phyloP scores from a whole-genome alignment of 2,888 invertebrate species.

The Ophion obscuratus region DNA sequence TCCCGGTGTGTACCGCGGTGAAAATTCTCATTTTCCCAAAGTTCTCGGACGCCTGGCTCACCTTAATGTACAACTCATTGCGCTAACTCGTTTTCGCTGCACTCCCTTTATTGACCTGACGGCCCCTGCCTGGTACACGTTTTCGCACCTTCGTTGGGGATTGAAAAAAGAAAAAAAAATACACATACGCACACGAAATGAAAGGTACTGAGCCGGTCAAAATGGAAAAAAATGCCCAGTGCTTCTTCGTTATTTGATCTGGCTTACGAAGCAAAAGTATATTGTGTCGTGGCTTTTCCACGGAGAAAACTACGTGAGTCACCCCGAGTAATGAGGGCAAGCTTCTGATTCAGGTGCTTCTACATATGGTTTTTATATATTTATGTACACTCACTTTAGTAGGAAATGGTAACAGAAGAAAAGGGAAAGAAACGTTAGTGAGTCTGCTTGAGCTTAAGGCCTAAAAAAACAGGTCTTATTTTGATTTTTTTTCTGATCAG shows the following conservation, averaged over 20 bases:
- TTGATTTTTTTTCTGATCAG: too few species aligned
- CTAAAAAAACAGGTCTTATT: too few species aligned
- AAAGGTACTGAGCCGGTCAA: neutral
- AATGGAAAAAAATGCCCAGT: neutral
- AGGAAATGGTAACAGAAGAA: too few species aligned
- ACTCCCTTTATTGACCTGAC: constrained; percentile 77
- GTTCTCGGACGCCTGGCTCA: constrained; percentile 6
- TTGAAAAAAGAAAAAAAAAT: constrained; percentile 31
- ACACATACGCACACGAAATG: neutral
- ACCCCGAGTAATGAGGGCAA: neutral
- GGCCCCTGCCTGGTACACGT: constrained; percentile 24
- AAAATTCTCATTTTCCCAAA: constrained; percentile 73
- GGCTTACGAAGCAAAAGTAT: neutral
- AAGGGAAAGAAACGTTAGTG: too few species aligned
- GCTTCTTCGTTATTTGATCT: neutral
- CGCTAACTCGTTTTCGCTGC: constrained; percentile 75
- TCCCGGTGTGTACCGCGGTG: constrained; percentile 55
- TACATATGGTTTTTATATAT: neutral
- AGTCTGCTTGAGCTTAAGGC: too few species aligned
- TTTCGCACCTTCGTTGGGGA: constrained; percentile 57
- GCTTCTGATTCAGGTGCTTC: neutral
- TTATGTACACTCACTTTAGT: too few species aligned
- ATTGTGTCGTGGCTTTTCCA: neutral
- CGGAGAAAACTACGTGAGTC: neutral
- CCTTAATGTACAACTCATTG: constrained; percentile 72